These are phyloP conservation scores for Anneissia japonica DNA, from an alignment of 35 echinoderm and acorn worm species.

Conservation along the genomic window DNA sequence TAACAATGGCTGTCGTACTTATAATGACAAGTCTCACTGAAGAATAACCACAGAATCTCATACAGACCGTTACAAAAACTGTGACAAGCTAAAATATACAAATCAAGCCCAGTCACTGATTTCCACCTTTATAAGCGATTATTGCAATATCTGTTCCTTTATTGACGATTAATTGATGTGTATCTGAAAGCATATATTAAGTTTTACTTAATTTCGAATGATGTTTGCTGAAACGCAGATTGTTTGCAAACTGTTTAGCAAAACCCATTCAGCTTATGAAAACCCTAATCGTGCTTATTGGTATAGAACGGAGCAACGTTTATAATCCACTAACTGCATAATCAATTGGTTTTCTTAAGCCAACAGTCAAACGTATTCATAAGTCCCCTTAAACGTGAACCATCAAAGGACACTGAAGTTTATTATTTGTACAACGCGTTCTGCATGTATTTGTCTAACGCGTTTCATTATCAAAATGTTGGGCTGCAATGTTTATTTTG, in stretches of 20 bases:
- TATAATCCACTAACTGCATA: not conserved
- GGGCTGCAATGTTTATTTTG: too few species aligned
- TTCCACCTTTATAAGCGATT: not conserved
- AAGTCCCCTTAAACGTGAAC: not conserved
- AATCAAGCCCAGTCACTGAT: not conserved
- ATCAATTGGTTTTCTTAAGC: not conserved
- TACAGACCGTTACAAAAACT: too few species aligned
- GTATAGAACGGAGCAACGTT: not conserved
- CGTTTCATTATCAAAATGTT: not conserved
- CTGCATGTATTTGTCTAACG: not conserved
- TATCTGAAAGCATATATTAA: not conserved
- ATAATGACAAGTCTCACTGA: too few species aligned
- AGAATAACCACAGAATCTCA: too few species aligned
- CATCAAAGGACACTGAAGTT: too few species aligned
- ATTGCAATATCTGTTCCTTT: not conserved
- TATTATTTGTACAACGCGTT: not conserved
- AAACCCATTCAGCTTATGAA: not conserved
- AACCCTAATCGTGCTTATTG: not conserved
- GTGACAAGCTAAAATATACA: too few species aligned
- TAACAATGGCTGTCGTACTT: too few species aligned
- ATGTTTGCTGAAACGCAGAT: not conserved
- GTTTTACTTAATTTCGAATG: not conserved
- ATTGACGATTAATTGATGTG: not conserved
- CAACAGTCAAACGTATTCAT: not conserved
- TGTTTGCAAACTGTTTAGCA: not conserved